phyloP scores from a whole-genome alignment of 2,888 invertebrate genomes.

The Drosophila recens region DNA sequence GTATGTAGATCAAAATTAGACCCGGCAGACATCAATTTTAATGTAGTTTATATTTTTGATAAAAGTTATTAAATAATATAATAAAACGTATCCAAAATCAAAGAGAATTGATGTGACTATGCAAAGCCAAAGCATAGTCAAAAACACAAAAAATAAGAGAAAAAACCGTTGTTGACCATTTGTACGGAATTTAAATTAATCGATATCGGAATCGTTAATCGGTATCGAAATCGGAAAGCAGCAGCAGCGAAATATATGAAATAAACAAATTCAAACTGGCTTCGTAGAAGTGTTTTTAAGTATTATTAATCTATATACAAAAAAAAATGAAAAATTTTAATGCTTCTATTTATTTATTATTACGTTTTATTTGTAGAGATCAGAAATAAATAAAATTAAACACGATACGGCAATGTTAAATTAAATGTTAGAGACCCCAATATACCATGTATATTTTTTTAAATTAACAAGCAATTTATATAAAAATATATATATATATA shows the following conservation, averaged over 20 bases:
- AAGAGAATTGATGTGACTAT: conserved; percentile 47
- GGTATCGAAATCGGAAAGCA: conserved; percentile 18
- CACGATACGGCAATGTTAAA: conserved; percentile 46
- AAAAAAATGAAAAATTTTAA: conserved; percentile 28
- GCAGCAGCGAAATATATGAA: conserved; percentile 57
- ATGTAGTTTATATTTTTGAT: conserved; percentile 84
- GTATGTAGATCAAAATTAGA: conserved; percentile 16
- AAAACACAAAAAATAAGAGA: conserved; percentile 8
- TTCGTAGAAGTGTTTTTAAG: conserved; percentile 81
- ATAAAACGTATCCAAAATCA: conserved; percentile 37
- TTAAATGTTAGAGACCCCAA: conserved; percentile 53
- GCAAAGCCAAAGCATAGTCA: conserved; percentile 39
- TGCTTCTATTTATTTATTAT: conserved; percentile 40
- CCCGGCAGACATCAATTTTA: conserved; percentile 66
- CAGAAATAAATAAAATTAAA: conserved; percentile 38
- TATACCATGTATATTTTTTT: conserved; percentile 29
- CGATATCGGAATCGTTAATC: neutral
- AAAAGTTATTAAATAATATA: conserved; percentile 79
- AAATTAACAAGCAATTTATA: conserved; percentile 30
- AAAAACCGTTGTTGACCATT: conserved; percentile 68
- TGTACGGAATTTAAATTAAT: conserved; percentile 71
- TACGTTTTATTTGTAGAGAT: conserved; percentile 38
- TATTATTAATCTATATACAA: conserved; percentile 74
- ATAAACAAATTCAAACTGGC: conserved; percentile 74
- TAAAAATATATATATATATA: neutral